A percentile compares a stretch with the other conserved stretches of the same genome.
phyloP scores from a whole-genome alignment of 2,797 vertebrate species.

The Coranthus polyacanthus region DNA sequence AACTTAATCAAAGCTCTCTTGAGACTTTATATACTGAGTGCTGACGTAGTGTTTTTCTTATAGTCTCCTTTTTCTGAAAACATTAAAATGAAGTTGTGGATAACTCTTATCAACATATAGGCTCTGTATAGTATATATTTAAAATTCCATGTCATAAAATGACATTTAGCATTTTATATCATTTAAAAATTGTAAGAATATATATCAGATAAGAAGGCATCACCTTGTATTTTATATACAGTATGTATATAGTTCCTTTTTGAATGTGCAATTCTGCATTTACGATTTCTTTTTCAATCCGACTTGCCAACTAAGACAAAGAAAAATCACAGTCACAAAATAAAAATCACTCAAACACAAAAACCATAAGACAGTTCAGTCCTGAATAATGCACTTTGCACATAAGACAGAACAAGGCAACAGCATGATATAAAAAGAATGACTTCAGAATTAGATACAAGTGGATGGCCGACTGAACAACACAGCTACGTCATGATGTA shows the following conservation, averaged over 20 bases:
- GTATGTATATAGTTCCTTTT: slow-evolving; percentile 30
- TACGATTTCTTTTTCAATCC: slow-evolving; percentile 21
- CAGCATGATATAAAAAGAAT: slow-evolving; percentile 4
- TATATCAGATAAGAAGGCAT: slow-evolving; percentile 30
- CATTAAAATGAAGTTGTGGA: background rate
- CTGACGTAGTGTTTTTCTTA: background rate
- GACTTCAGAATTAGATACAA: background rate
- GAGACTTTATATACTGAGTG: background rate
- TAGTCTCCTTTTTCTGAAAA: background rate
- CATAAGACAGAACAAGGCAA: slow-evolving; percentile 23
- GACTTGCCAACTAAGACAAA: slow-evolving; percentile 41
- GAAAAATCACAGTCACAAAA: slow-evolving; percentile 47
- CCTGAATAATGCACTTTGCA: slow-evolving; percentile 45
- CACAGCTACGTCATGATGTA: slow-evolving; percentile 22
- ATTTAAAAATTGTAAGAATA: slow-evolving; percentile 10
- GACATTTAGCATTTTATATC: slow-evolving; percentile 17
- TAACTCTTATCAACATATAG: slow-evolving; percentile 3
- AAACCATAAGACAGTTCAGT: slow-evolving; percentile 18
- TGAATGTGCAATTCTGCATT: slow-evolving; percentile 70
- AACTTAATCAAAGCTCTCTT: background rate
- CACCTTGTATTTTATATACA: slow-evolving; percentile 38
- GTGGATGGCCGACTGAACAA: slow-evolving; percentile 20
- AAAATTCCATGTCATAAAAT: slow-evolving; percentile 22
- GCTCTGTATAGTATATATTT: slow-evolving; percentile 9
- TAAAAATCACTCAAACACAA: slow-evolving; percentile 50